Conservation (phyloP, 2,113 vertebrate species). For the Rhinogobius similis region DNA sequence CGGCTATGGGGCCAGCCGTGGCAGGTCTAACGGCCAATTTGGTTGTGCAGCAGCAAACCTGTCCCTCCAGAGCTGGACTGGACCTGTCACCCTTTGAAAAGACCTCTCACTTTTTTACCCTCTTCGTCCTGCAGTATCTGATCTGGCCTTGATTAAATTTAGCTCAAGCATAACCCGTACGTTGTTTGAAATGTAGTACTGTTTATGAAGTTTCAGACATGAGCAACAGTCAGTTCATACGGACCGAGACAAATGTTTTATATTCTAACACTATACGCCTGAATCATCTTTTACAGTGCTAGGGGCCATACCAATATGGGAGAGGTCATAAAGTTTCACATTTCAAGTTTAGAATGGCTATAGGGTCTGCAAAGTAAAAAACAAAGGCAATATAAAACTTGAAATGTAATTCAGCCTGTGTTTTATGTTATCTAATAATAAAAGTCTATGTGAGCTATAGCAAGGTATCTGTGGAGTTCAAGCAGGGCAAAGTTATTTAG, state of each 20-base stretch:
- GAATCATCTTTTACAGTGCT: slow-evolving; percentile 6
- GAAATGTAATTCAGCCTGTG: neutral
- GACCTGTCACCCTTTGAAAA: slow-evolving; percentile 47
- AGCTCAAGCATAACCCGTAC: neutral
- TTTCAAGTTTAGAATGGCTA: slow-evolving; percentile 5
- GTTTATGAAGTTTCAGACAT: neutral
- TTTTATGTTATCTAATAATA: slow-evolving; percentile 9
- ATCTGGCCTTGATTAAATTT: slow-evolving; percentile 28
- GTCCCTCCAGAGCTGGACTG: slow-evolving; percentile 34
- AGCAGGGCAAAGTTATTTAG: neutral
- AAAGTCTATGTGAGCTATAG: neutral
- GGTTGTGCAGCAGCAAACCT: slow-evolving; percentile 53
- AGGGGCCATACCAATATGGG: slow-evolving; percentile 9
- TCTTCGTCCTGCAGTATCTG: slow-evolving; percentile 16
- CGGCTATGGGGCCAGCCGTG: slow-evolving; percentile 45
- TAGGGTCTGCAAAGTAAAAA: neutral
- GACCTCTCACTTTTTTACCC: slow-evolving; percentile 14
- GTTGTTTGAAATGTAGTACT: slow-evolving; percentile 13
- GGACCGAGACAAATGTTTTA: slow-evolving; percentile 20
- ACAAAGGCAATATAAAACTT: slow-evolving; percentile 9
- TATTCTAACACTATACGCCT: neutral
- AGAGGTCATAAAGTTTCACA: slow-evolving; percentile 12
- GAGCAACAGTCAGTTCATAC: neutral
- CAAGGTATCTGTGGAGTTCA: neutral
- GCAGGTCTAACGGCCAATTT: slow-evolving; percentile 67